phyloP scores from a whole-genome alignment of 2,888 invertebrate species.

The Drosophila nigritarsus region DNA sequence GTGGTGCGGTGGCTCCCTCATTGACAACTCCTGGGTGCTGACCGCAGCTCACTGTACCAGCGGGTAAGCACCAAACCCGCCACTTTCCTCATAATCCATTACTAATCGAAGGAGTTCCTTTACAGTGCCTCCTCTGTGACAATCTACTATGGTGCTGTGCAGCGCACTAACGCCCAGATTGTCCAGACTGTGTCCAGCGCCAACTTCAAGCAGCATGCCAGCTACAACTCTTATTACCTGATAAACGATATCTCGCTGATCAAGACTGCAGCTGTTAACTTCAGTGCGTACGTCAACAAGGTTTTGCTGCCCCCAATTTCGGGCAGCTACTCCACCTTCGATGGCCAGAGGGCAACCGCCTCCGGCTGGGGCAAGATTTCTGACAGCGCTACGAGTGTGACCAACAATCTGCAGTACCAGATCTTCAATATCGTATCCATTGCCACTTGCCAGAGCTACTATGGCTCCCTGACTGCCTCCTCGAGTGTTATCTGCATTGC shows the following conservation, averaged over 20 bases:
- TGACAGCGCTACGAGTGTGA: conserved; percentile 58
- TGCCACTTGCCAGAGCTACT: conserved; percentile 68
- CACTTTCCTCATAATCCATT: background rate
- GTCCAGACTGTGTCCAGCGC: conserved; percentile 61
- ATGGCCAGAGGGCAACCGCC: conserved; percentile 78
- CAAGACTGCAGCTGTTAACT: conserved; percentile 51
- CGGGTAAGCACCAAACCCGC: conserved; percentile 55
- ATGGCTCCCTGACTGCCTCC: conserved; percentile 44
- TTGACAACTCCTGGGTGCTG: conserved; percentile 62
- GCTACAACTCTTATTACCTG: conserved; percentile 64
- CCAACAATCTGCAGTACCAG: conserved; percentile 80
- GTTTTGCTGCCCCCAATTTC: conserved; percentile 58
- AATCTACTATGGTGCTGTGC: conserved; percentile 70
- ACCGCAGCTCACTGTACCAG: conserved; percentile 82
- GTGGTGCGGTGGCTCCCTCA: conserved; percentile 81
- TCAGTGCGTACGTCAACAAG: conserved; percentile 40
- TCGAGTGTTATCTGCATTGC: conserved; percentile 68
- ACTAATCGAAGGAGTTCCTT: background rate
- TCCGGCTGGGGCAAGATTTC: conserved; percentile 85
- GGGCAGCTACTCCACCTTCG: conserved; percentile 72
- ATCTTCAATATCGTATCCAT: conserved; percentile 76
- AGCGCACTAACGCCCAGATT: conserved; percentile 68
- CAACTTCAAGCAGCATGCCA: conserved; percentile 83
- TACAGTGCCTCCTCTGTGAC: conserved; percentile 68
- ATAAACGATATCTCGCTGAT: conserved; percentile 80